These are phyloP conservation scores for Talpa occidentalis DNA, from an alignment of 2,113 vertebrate genomes.

Conservation along the genomic window DNA sequence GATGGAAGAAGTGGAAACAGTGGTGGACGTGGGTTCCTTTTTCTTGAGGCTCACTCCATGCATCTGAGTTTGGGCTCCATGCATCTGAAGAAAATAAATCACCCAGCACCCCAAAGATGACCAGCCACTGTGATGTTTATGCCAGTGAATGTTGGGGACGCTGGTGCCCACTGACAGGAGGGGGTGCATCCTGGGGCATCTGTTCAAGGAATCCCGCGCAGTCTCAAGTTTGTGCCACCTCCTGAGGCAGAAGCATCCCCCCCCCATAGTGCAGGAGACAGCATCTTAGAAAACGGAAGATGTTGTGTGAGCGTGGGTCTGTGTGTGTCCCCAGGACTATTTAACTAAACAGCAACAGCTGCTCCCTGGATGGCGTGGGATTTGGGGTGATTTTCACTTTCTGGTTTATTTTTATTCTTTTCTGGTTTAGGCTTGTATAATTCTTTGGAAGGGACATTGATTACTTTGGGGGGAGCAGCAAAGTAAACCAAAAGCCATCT, in stretches of 20 bases:
- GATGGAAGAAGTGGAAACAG: too few species aligned
- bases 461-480: background rate
- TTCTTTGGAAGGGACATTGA: background rate
- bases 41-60: background rate
- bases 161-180: background rate
- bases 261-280: fast-evolving
- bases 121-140: fast-evolving
- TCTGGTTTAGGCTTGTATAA: background rate
- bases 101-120: background rate
- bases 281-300: fast-evolving
- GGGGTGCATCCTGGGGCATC: background rate
- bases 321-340: background rate
- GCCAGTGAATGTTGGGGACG: background rate
- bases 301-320: fast-evolving
- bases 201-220: fast-evolving
- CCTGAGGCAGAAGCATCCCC: fast-evolving
- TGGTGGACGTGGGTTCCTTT: background rate
- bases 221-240: fast-evolving
- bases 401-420: background rate
- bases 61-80: background rate
- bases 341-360: background rate
- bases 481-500: background rate
- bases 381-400: background rate
- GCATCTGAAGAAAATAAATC: background rate
- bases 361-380: background rate